Evolutionary conservation across 2,797 vertebrate species (phyloP).

Genomic region (Brachyrhaphis roseni): DNA sequence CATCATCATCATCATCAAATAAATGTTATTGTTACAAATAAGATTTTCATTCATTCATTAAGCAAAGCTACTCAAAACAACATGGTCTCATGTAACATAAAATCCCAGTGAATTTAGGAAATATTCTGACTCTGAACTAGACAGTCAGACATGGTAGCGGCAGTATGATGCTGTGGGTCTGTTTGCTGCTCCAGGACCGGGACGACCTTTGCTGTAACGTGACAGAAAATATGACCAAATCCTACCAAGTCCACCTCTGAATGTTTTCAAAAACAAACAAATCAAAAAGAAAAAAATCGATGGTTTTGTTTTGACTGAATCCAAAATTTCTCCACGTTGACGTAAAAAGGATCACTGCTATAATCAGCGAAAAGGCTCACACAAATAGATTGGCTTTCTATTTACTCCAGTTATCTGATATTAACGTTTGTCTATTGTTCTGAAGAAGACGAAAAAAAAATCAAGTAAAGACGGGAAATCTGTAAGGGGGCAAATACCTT

Average conservation of each 20-base stretch:
- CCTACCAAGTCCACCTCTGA: not conserved
- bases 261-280: not conserved
- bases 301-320: not conserved
- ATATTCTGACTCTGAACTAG: not conserved
- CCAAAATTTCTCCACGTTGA: not conserved
- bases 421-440: not conserved
- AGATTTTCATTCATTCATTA: no score
- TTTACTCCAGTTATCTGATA: not conserved
- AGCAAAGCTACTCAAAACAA: no score
- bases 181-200: not conserved
- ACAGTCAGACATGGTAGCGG: not conserved
- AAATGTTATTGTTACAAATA: not conserved
- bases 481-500: not conserved
- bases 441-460: not conserved
- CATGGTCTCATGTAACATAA: not conserved
- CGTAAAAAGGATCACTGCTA: not conserved
- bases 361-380: not conserved
- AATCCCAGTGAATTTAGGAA: not conserved
- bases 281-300: no score
- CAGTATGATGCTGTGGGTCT: not conserved
- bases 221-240: not conserved
- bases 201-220: not conserved
- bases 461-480: not conserved
- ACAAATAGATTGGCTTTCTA: not conserved
- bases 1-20: not conserved